Evolutionary conservation across 2,797 vertebrate species (phyloP).

Genomic region (Catostomus latipinnis): DNA sequence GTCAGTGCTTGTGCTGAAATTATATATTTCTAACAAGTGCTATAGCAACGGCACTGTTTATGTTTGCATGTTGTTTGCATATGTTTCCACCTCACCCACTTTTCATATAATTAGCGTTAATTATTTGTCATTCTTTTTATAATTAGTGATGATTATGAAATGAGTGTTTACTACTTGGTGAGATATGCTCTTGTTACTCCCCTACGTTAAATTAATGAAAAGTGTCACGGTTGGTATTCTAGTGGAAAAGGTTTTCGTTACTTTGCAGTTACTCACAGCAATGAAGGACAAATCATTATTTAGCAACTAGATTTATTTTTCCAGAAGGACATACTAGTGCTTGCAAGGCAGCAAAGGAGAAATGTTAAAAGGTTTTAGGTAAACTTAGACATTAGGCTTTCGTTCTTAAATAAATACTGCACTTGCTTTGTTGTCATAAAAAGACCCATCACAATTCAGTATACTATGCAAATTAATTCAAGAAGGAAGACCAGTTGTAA

Average conservation of each 20-base stretch:
- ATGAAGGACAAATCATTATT: constrained; percentile 21
- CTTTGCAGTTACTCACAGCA: background rate
- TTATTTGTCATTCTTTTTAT: background rate
- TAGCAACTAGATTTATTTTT: background rate
- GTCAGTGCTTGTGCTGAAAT: background rate
- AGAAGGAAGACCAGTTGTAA: no score
- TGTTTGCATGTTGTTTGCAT: background rate
- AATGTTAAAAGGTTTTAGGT: background rate
- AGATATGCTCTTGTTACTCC: constrained; percentile 3
- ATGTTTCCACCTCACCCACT: constrained; percentile 21
- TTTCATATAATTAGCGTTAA: constrained; percentile 10
- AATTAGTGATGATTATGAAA: constrained; percentile 4
- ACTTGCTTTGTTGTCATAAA: no score
- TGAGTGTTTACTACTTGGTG: constrained; percentile 7
- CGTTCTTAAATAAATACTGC: background rate
- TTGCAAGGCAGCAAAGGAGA: background rate
- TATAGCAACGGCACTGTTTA: background rate
- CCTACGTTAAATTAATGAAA: background rate
- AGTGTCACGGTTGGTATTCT: background rate
- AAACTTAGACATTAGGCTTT: background rate
- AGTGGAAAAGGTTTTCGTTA: background rate
- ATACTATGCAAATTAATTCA: no score
- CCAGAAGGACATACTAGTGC: background rate
- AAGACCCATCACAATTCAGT: no score
- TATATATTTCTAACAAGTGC: background rate